Evolutionary conservation across 2,797 vertebrate genomes (phyloP).

Genomic region (Martes flavigula): DNA sequence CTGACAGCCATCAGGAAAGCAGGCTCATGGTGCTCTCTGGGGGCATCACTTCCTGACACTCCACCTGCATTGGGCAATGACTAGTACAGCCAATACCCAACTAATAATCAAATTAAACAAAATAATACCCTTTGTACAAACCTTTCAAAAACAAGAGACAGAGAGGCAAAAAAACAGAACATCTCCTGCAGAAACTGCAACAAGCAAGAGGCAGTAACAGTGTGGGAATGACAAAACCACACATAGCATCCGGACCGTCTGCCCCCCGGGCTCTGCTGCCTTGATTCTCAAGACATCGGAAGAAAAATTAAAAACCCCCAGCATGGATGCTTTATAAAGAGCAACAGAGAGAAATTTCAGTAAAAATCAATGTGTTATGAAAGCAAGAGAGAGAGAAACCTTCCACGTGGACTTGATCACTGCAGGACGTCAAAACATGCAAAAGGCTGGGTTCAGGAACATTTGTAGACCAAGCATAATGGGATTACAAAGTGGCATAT

Average conservation of each 20-base stretch:
- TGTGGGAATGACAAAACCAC: background rate
- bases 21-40: background rate
- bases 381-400: constrained; percentile 4
- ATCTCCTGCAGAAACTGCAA: background rate
- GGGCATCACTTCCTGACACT: background rate
- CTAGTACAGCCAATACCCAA: background rate
- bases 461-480: background rate
- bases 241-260: background rate
- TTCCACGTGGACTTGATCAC: background rate
- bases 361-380: constrained; percentile 12
- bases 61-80: background rate
- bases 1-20: background rate
- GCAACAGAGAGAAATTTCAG: background rate
- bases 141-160: background rate
- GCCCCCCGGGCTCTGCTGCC: background rate
- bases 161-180: constrained; percentile 33
- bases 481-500: background rate
- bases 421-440: background rate
- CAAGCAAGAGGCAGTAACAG: background rate
- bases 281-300: background rate
- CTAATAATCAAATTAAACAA: constrained; percentile 15
- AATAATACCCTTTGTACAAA: background rate
- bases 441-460: background rate
- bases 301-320: background rate
- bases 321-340: constrained; percentile 8